phyloP scores from a whole-genome alignment of 2,797 vertebrate species.

The Varecia variegata region DNA sequence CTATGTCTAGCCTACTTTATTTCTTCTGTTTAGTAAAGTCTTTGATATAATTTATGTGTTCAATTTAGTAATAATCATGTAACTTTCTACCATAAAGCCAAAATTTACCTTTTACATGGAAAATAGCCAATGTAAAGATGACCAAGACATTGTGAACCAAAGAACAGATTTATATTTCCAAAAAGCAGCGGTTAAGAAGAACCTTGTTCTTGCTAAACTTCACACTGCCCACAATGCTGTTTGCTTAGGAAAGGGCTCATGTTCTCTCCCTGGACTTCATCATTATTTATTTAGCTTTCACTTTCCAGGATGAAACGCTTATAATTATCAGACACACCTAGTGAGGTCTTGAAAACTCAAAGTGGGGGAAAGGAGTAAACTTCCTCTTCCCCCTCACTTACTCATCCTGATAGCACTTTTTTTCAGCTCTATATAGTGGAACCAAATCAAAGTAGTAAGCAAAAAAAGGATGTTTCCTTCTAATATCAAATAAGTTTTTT shows the following conservation, averaged over 20 bases:
- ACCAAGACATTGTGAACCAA: background rate
- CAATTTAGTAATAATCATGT: slow-evolving; percentile 28
- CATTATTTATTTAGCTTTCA: slow-evolving; percentile 55
- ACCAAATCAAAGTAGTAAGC: slow-evolving; percentile 1
- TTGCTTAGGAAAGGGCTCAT: slow-evolving; percentile 30
- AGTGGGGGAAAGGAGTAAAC: background rate
- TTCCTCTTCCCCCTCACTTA: background rate
- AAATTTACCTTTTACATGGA: slow-evolving; percentile 3
- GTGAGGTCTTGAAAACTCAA: slow-evolving; percentile 9
- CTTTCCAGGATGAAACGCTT: background rate
- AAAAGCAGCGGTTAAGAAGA: background rate
- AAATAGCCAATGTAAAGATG: background rate
- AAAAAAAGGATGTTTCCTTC: background rate
- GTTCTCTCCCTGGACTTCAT: slow-evolving; percentile 33
- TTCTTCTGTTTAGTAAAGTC: background rate
- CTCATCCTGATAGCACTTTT: background rate
- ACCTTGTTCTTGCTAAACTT: background rate
- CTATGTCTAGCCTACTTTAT: background rate
- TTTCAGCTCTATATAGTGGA: background rate
- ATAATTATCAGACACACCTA: background rate
- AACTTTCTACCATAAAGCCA: background rate
- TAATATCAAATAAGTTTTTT: background rate
- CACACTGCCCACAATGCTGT: background rate
- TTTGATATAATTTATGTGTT: background rate
- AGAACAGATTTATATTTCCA: background rate